Percentiles rank a stretch among this genome's conserved stretches.
phyloP scores from a whole-genome alignment of 2,888 invertebrate species.

The Labia minor region DNA sequence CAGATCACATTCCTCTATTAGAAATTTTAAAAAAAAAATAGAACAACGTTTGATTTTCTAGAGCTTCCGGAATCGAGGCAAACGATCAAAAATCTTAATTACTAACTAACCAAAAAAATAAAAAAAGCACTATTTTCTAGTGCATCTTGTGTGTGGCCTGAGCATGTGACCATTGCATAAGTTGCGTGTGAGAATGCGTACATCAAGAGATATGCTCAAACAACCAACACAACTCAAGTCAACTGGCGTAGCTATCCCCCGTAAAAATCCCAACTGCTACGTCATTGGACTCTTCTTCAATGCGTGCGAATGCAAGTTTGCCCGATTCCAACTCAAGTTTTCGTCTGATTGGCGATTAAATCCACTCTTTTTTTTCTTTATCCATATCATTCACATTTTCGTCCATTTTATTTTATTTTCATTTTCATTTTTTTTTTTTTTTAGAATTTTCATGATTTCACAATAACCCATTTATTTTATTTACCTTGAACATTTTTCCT shows the following conservation, averaged over 20 bases:
- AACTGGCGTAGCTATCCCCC: neutral
- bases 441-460: neutral
- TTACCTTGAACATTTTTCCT: neutral
- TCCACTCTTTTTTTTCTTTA: neutral
- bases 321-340: conserved; percentile 8
- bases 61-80: conserved; percentile 13
- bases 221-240: conserved; percentile 5
- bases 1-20: conserved; percentile 8
- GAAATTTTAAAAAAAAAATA: neutral
- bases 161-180: conserved; percentile 7
- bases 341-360: conserved; percentile 6
- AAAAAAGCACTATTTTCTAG: neutral
- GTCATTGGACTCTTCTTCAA: conserved; percentile 3
- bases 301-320: conserved; percentile 7
- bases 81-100: neutral
- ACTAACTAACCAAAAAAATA: neutral
- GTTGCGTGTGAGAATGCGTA: conserved; percentile 13
- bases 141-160: conserved; percentile 13
- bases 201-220: conserved; percentile 7
- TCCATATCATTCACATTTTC: conserved; percentile 13
- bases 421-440: neutral
- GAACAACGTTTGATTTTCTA: conserved; percentile 9
- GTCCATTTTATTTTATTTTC: neutral
- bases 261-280: neutral
- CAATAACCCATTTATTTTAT: neutral